These are phyloP conservation scores for Zeugodacus cucurbitae DNA, from an alignment of 1,140 invertebrate genomes.

Conservation along the genomic window DNA sequence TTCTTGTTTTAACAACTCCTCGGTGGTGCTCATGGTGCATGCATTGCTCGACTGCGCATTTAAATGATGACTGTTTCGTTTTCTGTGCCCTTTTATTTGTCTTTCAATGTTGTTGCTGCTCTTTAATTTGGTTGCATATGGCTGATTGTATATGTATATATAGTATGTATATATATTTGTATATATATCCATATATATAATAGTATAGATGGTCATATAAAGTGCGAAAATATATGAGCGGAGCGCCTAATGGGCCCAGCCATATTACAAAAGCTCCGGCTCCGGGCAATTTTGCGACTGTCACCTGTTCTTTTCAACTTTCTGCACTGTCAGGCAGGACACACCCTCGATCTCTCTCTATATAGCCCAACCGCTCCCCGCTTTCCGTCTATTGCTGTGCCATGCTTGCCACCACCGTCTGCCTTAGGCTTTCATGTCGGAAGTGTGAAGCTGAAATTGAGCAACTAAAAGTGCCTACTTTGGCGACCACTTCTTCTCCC, in stretches of 20 bases:
- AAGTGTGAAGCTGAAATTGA: conserved; percentile 66
- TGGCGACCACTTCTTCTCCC: conserved; percentile 40
- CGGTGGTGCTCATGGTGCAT: neutral
- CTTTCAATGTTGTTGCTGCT: neutral
- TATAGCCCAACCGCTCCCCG: too few species aligned
- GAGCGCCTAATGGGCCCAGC: neutral
- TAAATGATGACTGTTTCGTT: conserved; percentile 11
- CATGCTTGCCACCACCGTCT: neutral
- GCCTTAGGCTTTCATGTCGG: conserved; percentile 46
- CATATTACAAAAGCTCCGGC: neutral
- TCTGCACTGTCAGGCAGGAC: neutral
- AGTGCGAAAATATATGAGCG: neutral
- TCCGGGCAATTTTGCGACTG: neutral
- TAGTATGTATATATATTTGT: neutral
- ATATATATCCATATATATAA: neutral
- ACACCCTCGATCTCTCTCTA: too few species aligned
- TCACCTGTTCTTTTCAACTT: neutral
- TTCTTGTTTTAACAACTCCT: neutral
- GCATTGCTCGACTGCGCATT: conserved; percentile 4
- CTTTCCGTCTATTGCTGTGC: too few species aligned
- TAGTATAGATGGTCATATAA: neutral
- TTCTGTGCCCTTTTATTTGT: neutral
- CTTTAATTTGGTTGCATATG: neutral
- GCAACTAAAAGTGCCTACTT: conserved; percentile 63
- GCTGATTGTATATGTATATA: neutral